Evolutionary conservation across 2,888 invertebrate species (phyloP).

Genomic region (Tachina lurida): DNA sequence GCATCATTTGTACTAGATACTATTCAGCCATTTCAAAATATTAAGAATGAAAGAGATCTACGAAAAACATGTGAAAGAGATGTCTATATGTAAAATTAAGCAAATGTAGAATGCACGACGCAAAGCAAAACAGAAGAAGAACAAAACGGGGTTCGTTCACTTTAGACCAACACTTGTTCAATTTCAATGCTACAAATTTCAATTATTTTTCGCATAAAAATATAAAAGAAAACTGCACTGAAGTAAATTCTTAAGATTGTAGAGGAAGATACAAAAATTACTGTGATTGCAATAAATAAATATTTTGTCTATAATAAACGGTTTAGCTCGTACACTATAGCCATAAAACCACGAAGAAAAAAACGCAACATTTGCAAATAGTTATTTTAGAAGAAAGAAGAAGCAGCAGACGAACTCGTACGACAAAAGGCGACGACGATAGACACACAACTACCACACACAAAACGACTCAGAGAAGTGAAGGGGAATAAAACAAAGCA

Average conservation of each 20-base stretch:
- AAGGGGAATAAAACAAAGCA: conserved; percentile 70
- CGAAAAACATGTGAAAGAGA: neutral
- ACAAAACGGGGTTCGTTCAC: conserved; percentile 74
- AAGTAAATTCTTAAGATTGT: conserved; percentile 75
- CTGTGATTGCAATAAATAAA: conserved; percentile 78
- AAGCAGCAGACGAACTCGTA: conserved; percentile 66
- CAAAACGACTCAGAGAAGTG: conserved; percentile 61
- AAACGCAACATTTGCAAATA: conserved; percentile 71
- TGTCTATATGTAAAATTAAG: neutral
- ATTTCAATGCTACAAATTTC: conserved; percentile 79
- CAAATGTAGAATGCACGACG: conserved; percentile 55
- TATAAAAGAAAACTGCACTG: conserved; percentile 74
- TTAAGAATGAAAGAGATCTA: conserved; percentile 37
- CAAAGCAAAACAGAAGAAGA: conserved; percentile 55
- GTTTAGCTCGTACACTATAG: conserved; percentile 47
- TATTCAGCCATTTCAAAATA: conserved; percentile 32
- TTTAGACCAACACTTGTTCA: conserved; percentile 81
- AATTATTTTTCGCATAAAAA: conserved; percentile 78
- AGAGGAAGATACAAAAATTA: conserved; percentile 72
- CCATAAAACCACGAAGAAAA: conserved; percentile 62
- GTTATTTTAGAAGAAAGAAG: conserved; percentile 49
- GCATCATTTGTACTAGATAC: neutral
- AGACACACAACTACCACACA: conserved; percentile 33
- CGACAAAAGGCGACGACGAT: conserved; percentile 67
- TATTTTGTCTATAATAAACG: conserved; percentile 70